A percentile compares a stretch with the other conserved stretches of the same genome.
phyloP scores from a whole-genome alignment of 1,140 invertebrate species.

The Reticulitermes speratus region DNA sequence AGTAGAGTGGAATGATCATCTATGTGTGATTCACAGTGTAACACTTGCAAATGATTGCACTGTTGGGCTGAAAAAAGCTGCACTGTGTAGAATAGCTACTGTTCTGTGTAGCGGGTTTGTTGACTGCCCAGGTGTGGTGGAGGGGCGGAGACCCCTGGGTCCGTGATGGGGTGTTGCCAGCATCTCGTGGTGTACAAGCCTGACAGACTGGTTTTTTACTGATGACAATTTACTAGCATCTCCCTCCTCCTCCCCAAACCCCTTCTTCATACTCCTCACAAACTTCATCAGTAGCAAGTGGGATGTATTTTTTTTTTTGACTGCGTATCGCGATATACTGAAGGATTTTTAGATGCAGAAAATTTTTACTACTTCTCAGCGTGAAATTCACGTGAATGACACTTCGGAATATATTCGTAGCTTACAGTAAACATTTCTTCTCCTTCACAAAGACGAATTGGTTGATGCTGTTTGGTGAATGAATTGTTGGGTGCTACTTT shows the following conservation, averaged over 20 bases:
- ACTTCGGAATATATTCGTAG: too few species aligned
- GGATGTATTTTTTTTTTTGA: background rate
- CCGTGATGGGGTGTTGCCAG: background rate
- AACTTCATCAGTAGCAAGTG: slow-evolving; percentile 6
- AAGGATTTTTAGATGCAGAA: background rate
- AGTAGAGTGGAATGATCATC: too few species aligned
- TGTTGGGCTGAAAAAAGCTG: background rate
- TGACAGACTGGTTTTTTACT: background rate
- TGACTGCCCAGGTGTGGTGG: slow-evolving; percentile 2
- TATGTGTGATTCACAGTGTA: too few species aligned
- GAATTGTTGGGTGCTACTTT: too few species aligned
- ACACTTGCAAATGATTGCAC: background rate
- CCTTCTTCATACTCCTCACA: too few species aligned
- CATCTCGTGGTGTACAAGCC: slow-evolving; percentile 4
- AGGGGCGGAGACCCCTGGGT: background rate
- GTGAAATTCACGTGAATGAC: too few species aligned
- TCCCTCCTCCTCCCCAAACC: too few species aligned
- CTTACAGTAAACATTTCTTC: too few species aligned
- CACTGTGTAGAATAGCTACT: background rate
- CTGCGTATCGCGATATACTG: background rate
- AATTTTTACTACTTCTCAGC: background rate
- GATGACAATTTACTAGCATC: background rate
- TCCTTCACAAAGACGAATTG: too few species aligned
- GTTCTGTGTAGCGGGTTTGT: background rate
- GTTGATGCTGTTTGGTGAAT: too few species aligned